phyloP scores from a whole-genome alignment of 2,797 vertebrate species.

The Chloroceryle inda region DNA sequence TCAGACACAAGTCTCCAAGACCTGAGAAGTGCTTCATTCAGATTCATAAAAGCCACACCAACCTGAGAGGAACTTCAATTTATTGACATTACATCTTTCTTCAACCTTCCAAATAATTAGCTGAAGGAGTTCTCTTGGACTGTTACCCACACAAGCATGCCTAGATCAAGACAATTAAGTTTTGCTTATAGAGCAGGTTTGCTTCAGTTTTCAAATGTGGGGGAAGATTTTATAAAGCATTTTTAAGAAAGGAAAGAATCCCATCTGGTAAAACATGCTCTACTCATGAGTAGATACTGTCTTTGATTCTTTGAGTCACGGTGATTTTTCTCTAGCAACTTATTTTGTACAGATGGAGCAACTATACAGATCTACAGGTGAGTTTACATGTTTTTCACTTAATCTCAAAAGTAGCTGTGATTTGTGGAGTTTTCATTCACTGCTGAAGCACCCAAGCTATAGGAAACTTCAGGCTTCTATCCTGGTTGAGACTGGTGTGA shows the following conservation, averaged over 20 bases:
- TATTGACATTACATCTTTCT: constrained; percentile 10
- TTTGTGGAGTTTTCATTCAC: neutral
- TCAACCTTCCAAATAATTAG: neutral
- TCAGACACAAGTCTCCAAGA: constrained; percentile 3
- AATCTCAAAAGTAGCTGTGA: neutral
- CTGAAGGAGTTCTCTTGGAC: neutral
- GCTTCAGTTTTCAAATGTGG: neutral
- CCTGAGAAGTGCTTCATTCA: constrained; percentile 6
- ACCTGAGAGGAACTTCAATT: neutral
- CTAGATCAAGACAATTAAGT: neutral
- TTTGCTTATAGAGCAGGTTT: neutral
- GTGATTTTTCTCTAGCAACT: neutral
- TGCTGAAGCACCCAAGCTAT: neutral
- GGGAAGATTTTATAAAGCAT: neutral
- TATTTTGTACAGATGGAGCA: neutral
- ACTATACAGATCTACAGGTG: neutral
- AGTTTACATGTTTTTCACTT: neutral
- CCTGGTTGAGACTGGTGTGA: neutral
- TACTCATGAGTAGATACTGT: neutral
- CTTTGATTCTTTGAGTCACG: fast-evolving
- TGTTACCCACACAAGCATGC: neutral
- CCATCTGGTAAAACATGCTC: too few relatives aligned
- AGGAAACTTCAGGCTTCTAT: neutral
- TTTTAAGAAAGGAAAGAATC: neutral
- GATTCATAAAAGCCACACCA: constrained; percentile 14